These are phyloP conservation scores for Trichomycterus rosablanca DNA, from an alignment of 2,113 vertebrate genomes.

Conservation along the genomic window DNA sequence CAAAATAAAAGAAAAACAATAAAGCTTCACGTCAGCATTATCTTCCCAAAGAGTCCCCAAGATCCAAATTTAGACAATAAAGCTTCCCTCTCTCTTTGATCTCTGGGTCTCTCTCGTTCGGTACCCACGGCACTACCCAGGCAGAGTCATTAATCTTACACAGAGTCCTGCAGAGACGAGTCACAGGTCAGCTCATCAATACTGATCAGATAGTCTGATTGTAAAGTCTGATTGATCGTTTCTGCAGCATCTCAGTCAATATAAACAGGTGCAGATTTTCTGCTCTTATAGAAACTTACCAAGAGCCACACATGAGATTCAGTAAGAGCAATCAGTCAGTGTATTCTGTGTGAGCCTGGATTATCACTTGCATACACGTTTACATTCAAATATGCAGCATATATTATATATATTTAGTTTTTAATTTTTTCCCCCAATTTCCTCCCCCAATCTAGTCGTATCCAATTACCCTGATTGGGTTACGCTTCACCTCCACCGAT, in stretches of 20 bases:
- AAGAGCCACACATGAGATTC: too few relatives aligned
- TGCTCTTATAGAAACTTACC: too few relatives aligned
- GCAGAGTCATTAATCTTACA: slow-evolving; percentile 20
- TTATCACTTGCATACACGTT: too few relatives aligned
- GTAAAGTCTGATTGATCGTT: background rate
- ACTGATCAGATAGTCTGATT: slow-evolving; percentile 13
- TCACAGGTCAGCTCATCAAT: slow-evolving; percentile 21
- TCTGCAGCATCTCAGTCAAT: background rate
- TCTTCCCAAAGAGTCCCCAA: background rate
- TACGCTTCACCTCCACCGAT: too few relatives aligned
- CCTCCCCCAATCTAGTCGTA: too few relatives aligned
- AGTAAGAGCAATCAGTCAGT: too few relatives aligned
- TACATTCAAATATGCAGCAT: too few relatives aligned
- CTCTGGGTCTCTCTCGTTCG: background rate
- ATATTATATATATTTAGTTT: too few relatives aligned
- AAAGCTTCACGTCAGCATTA: background rate
- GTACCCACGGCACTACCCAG: background rate
- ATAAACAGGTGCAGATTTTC: slow-evolving; percentile 2
- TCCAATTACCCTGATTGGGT: too few relatives aligned
- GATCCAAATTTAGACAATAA: slow-evolving; percentile 13
- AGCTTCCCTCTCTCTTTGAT: background rate
- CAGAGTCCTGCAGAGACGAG: background rate
- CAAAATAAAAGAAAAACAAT: background rate
- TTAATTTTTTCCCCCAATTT: too few relatives aligned
- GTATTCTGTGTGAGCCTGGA: too few relatives aligned